Evolutionary conservation across 2,797 vertebrate genomes (phyloP).

Genomic region (Cuniculus paca): DNA sequence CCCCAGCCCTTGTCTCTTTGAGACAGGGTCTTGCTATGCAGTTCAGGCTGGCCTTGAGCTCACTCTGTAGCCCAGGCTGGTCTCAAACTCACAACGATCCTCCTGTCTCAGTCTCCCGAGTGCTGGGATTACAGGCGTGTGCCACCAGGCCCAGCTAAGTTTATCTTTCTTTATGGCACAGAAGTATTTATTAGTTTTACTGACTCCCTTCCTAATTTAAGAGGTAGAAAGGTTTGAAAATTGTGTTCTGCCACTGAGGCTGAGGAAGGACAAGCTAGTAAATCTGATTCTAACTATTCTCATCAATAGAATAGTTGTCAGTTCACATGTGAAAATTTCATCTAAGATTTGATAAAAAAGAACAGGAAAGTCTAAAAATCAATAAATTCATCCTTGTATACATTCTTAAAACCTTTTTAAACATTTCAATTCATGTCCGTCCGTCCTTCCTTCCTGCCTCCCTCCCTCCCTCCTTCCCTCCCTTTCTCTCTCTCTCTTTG

Average conservation of each 20-base stretch:
- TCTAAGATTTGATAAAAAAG: slow-evolving; percentile 9
- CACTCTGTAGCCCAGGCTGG: not conserved
- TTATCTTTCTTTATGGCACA: too few species aligned
- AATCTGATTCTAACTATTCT: not conserved
- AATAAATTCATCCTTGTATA: not conserved
- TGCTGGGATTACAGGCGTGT: not conserved
- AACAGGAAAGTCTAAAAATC: slow-evolving; percentile 12
- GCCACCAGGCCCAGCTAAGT: too few species aligned
- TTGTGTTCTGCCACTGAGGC: not conserved
- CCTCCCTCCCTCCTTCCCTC: too few species aligned
- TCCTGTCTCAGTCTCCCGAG: too few species aligned
- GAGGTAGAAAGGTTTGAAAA: not conserved
- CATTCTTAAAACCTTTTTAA: not conserved
- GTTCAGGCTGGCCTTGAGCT: not conserved
- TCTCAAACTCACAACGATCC: not conserved
- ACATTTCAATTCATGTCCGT: not conserved
- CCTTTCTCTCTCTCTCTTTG: too few species aligned
- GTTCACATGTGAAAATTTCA: not conserved
- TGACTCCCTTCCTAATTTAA: slow-evolving; percentile 4
- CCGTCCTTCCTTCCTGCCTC: too few species aligned
- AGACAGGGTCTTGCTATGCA: not conserved
- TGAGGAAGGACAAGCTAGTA: not conserved
- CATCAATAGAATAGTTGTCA: not conserved
- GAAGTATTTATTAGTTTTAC: not conserved
- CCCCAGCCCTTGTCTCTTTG: too few species aligned